Conservation (phyloP, 2,113 vertebrate species). For the Mobula hypostoma region DNA sequence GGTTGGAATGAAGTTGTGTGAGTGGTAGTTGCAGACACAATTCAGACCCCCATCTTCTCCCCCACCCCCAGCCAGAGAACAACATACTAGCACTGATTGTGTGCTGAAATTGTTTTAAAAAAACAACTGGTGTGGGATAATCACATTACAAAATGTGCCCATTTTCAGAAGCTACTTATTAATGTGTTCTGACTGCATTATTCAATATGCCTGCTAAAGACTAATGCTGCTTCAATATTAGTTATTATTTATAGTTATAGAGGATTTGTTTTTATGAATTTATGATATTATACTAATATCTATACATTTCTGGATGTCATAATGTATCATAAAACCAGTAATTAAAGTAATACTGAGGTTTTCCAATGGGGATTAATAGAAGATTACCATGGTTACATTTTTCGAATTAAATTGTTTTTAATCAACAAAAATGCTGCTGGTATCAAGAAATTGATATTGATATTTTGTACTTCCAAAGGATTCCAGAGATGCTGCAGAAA, state of each 20-base stretch:
- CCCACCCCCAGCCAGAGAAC: too few relatives aligned
- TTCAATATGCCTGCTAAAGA: neutral
- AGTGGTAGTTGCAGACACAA: too few relatives aligned
- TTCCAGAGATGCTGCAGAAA: neutral
- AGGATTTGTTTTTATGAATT: neutral
- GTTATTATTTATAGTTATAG: neutral
- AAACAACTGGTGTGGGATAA: too few relatives aligned
- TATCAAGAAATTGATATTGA: neutral
- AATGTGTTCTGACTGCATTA: neutral
- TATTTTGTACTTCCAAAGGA: neutral
- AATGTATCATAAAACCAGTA: neutral
- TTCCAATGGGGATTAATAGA: neutral
- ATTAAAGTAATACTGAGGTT: neutral
- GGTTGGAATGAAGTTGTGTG: too few relatives aligned
- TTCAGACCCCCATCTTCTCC: too few relatives aligned
- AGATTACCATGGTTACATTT: conserved; percentile 34
- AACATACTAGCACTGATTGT: too few relatives aligned
- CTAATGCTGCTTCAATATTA: neutral
- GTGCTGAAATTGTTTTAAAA: too few relatives aligned
- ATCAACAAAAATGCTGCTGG: neutral
- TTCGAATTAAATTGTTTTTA: neutral
- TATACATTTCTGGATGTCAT: neutral
- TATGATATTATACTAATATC: neutral
- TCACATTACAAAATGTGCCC: too few relatives aligned
- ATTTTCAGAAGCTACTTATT: neutral